Percentiles rank a stretch among this genome's conserved stretches.
phyloP scores from a whole-genome alignment of 1,140 invertebrate genomes.

The Panulirus ornatus region DNA sequence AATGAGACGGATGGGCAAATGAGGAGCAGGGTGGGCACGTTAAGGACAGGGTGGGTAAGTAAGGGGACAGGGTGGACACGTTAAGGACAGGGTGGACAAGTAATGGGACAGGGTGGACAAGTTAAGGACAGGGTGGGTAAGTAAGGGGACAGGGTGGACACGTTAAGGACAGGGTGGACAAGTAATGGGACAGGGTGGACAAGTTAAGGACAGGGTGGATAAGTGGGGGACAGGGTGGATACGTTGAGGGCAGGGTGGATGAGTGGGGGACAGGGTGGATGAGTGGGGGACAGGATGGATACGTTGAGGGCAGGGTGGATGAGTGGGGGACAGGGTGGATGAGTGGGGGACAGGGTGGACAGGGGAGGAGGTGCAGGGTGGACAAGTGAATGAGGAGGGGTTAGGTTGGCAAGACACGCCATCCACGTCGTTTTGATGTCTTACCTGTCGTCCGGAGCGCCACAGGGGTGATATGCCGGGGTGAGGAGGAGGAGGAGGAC shows the following conservation, averaged over 20 bases:
- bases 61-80: neutral
- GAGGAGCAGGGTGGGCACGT: no score
- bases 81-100: neutral
- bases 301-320: neutral
- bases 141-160: neutral
- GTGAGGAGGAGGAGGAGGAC: neutral
- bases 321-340: neutral
- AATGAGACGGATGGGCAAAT: no score
- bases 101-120: neutral
- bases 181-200: neutral
- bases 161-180: neutral
- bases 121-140: neutral
- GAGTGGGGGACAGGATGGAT: neutral
- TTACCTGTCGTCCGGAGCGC: neutral
- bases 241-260: slow-evolving; percentile 7
- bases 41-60: no score
- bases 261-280: neutral
- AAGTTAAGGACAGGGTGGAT: neutral
- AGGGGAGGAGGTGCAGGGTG: neutral
- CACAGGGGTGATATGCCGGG: neutral
- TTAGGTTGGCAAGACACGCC: neutral
- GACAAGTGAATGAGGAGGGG: neutral
- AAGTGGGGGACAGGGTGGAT: neutral
- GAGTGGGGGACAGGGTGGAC: neutral
- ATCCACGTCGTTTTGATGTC: no score